Base-by-base conservation (phyloP, 1,140 invertebrate genomes). In the Micrasema minimum region DNA sequence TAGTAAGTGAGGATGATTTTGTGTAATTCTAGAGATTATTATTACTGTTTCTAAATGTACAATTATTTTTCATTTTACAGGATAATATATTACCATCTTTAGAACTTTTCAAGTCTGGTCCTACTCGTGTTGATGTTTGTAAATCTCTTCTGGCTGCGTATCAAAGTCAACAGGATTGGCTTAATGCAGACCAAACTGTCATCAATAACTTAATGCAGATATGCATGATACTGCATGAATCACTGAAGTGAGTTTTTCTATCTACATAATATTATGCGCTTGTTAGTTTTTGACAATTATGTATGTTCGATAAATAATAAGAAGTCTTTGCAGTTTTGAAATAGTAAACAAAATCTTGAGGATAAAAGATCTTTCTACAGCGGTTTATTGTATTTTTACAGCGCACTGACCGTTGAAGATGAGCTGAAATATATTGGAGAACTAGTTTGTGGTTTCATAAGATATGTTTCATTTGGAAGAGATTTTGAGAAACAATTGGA, bases 321-420 rank as follows among this genome's bases (percentile, higher is more conserved):
- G n/a, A n/a, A n/a, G n/a, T n/a, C n/a, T n/a, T n/a, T n/a, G n/a
- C n/a, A n/a, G n/a, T n/a, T n/a, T n/a, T n/a, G n/a, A n/a, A n/a
- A n/a, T n/a, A n/a, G n/a, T n/a, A n/a, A n/a, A n/a, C n/a, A n/a
- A n/a, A n/a, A n/a, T n/a, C n/a, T n/a, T n/a, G n/a, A n/a, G n/a
- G n/a, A n/a, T n/a, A n/a, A n/a, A n/a, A n/a, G n/a, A n/a, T n/a
- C n/a, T n/a, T n/a, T n/a, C n/a, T n/a, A n/a, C n/a, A n/a, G n/a
- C n/a, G n/a, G n/a, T n/a, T n/a, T n/a, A n/a, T n/a, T n/a, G n/a
- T 71, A n/a, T 66, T 77, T 69, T 76, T 81, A 83, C 76, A 96
- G 93, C 81, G 93, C 95, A 1, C 82, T 97, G n/a, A 96, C 94
- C 1, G 90, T 97, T 2, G 94, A 97, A 57, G 97, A 98, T 83